phyloP scores from a whole-genome alignment of 2,797 vertebrate genomes.

The Eurystomus glaucurus region DNA sequence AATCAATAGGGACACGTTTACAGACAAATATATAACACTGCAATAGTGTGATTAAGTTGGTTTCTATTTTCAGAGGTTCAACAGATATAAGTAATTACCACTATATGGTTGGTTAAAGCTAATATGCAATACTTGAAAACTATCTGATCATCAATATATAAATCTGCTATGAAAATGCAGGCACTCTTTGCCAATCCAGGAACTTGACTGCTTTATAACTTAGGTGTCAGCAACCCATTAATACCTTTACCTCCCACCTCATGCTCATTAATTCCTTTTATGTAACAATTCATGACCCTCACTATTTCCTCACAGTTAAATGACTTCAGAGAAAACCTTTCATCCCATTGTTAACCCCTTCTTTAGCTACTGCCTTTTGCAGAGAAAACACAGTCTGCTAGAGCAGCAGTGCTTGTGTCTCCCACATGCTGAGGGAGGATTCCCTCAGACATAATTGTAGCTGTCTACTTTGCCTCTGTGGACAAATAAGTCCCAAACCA shows the following conservation, averaged over 20 bases:
- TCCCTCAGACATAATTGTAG: constrained; percentile 83
- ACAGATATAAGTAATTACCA: not conserved
- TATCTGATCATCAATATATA: not conserved
- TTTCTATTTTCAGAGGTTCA: not conserved
- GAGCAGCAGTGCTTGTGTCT: constrained; percentile 83
- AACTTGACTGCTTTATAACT: constrained; percentile 54
- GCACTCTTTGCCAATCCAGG: not conserved
- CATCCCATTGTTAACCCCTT: constrained; percentile 88
- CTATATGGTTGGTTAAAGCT: not conserved
- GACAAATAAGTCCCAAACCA: constrained; percentile 86
- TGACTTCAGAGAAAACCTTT: constrained; percentile 90
- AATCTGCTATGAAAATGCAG: not conserved
- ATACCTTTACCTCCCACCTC: constrained; percentile 87
- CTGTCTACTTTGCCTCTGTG: constrained; percentile 84
- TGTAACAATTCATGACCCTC: constrained; percentile 88
- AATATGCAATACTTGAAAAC: not conserved
- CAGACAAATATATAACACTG: not conserved
- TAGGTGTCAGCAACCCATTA: constrained; percentile 84
- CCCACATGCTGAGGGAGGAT: constrained; percentile 81
- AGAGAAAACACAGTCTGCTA: constrained; percentile 83
- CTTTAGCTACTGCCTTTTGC: constrained; percentile 85
- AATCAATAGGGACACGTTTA: not conserved
- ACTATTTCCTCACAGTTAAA: constrained; percentile 93
- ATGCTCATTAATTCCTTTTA: constrained; percentile 87
- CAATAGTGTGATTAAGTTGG: not conserved